phyloP scores from a whole-genome alignment of 1,140 invertebrate species.

The Drosophila takahashii region DNA sequence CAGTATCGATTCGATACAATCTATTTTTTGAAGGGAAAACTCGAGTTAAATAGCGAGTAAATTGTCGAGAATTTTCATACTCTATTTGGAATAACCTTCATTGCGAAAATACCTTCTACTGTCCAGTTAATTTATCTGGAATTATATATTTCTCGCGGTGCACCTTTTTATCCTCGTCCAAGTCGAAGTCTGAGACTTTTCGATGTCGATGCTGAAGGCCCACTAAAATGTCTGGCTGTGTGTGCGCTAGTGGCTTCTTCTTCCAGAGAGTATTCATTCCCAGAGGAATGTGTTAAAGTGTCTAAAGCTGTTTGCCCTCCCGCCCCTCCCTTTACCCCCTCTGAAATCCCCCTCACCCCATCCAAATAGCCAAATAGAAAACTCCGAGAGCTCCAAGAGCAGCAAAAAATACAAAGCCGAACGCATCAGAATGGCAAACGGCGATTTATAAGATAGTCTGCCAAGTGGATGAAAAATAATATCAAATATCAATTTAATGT shows the following conservation, averaged over 20 bases:
- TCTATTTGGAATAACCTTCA: no score
- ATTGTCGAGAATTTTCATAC: no score
- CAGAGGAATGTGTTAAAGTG: constrained; percentile 73
- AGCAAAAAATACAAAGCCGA: constrained; percentile 12
- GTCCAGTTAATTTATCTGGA: no score
- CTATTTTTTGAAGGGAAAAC: no score
- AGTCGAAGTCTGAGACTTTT: constrained; percentile 19
- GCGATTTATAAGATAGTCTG: constrained; percentile 14
- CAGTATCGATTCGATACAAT: no score
- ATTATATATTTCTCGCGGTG: not conserved
- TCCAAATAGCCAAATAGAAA: constrained; percentile 21
- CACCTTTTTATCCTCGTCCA: constrained; percentile 23
- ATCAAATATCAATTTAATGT: constrained; percentile 21
- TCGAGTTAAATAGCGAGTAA: no score
- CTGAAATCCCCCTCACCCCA: not conserved
- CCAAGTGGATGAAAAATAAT: constrained; percentile 1
- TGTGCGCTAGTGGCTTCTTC: constrained; percentile 22
- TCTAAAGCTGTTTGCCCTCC: constrained; percentile 65
- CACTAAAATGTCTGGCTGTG: constrained; percentile 28
- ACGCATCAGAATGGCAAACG: constrained; percentile 18
- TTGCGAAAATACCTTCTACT: no score
- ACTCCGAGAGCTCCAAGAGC: constrained; percentile 5
- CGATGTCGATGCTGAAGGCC: constrained; percentile 33
- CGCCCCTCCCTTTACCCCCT: not conserved
- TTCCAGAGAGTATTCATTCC: constrained; percentile 49